Evolutionary conservation across 2,113 vertebrate species (phyloP).

Genomic region (Anthoscopus minutus): DNA sequence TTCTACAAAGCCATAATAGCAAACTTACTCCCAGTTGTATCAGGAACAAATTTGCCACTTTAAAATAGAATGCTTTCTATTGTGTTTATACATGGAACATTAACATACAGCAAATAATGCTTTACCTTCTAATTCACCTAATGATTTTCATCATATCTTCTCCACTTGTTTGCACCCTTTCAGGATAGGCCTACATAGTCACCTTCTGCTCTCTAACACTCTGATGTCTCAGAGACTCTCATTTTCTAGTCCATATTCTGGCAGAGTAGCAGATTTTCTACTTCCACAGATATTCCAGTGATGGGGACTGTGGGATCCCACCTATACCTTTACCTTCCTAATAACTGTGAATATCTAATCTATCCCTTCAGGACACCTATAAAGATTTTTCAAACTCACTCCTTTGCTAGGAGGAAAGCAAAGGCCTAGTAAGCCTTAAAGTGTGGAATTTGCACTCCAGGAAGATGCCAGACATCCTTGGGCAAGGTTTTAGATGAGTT

Average conservation of each 20-base stretch:
- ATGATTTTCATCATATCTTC: background rate
- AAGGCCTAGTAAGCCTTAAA: background rate
- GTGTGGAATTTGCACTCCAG: background rate
- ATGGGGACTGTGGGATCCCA: background rate
- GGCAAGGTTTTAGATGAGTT: background rate
- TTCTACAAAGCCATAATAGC: background rate
- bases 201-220: background rate
- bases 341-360: background rate
- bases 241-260: background rate
- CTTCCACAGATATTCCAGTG: background rate
- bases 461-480: background rate
- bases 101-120: too few relatives aligned
- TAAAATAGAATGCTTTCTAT: background rate
- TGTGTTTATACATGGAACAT: background rate
- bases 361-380: background rate
- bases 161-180: background rate
- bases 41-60: background rate
- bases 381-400: background rate
- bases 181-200: background rate
- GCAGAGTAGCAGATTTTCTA: background rate
- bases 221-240: background rate
- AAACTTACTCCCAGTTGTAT: background rate
- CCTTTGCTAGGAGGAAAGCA: background rate
- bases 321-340: background rate
- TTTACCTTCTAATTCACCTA: background rate